Conservation (phyloP, 2,113 vertebrate species). For the Brachypodius melanocephalos region DNA sequence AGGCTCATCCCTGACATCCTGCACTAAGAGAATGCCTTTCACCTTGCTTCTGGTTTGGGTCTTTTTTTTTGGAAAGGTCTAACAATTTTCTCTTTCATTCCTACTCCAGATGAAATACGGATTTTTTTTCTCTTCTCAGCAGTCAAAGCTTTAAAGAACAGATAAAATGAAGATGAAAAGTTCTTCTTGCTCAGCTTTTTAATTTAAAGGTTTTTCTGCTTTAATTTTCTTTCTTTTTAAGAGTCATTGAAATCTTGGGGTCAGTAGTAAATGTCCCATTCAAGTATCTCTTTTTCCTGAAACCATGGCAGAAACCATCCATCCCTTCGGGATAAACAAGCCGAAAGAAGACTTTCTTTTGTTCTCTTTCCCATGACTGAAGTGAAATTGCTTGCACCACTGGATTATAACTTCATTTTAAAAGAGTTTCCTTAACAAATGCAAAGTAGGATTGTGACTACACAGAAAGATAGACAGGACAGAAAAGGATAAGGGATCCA, state of each 20-base stretch:
- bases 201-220: background rate
- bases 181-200: background rate
- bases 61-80: background rate
- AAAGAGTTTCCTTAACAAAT: background rate
- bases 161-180: constrained; percentile 14
- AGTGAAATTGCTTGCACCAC: background rate
- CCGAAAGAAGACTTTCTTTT: background rate
- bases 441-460: background rate
- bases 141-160: background rate
- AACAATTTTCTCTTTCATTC: background rate
- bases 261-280: background rate
- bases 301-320: background rate
- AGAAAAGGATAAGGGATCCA: background rate
- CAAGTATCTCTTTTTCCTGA: background rate
- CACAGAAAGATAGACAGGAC: background rate
- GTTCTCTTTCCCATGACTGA: background rate
- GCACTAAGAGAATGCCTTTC: background rate
- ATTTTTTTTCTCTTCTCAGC: background rate
- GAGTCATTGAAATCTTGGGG: background rate
- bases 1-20: background rate
- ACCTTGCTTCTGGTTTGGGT: background rate
- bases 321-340: background rate
- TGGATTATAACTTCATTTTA: background rate
- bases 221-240: background rate
- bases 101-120: background rate